These are phyloP conservation scores for Lydus trimaculatus DNA, from an alignment of 2,888 invertebrate species.

Conservation along the genomic window DNA sequence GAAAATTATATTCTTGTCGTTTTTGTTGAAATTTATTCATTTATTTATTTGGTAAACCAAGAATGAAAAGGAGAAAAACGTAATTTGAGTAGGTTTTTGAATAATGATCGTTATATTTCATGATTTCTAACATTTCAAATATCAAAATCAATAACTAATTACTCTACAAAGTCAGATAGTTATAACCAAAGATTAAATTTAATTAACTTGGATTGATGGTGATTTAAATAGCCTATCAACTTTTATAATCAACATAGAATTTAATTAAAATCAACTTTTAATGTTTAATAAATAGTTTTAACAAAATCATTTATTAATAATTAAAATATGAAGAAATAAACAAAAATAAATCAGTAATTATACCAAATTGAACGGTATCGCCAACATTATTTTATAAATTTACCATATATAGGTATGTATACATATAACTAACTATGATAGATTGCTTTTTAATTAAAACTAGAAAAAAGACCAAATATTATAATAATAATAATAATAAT, in stretches of 20 bases:
- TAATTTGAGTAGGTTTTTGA: not conserved
- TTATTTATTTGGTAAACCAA: too few relatives aligned
- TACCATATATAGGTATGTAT: not conserved
- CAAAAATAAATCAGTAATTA: not conserved
- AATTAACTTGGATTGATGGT: conserved; percentile 11
- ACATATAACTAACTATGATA: not conserved
- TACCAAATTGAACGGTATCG: not conserved
- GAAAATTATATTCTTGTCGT: not conserved
- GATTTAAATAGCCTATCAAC: conserved; percentile 16
- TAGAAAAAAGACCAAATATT: not conserved
- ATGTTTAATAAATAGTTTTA: conserved; percentile 6
- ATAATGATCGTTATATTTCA: not conserved
- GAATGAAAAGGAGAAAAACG: too few relatives aligned
- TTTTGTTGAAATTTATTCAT: not conserved
- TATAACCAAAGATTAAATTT: conserved; percentile 1
- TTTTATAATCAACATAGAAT: not conserved
- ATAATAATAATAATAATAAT: not conserved
- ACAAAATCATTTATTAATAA: conserved; percentile 4
- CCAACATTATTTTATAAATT: too few relatives aligned
- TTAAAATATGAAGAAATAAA: not conserved
- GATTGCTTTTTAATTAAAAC: not conserved
- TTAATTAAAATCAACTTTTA: conserved; percentile 4
- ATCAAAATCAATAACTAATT: conserved; percentile 6
- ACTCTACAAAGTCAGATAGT: not conserved
- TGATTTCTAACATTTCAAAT: not conserved